phyloP scores from a whole-genome alignment of 1,140 invertebrate species.

The Glossosoma conforme region DNA sequence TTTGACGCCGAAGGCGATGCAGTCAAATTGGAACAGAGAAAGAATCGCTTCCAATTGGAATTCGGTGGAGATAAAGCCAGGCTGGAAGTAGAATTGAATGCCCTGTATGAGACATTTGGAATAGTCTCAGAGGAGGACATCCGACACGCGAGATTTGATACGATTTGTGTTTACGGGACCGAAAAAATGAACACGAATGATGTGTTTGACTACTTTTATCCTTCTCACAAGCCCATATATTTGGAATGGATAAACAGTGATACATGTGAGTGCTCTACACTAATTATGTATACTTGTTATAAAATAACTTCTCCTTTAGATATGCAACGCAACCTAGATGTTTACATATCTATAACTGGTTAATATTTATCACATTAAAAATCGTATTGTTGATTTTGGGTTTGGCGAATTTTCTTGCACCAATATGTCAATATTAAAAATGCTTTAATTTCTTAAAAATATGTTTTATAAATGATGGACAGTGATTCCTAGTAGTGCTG shows the following conservation, averaged over 20 bases:
- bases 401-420: no score
- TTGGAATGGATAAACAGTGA: slow-evolving; percentile 29
- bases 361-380: no score
- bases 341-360: no score
- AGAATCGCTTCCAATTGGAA: slow-evolving; percentile 18
- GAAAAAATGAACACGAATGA: slow-evolving; percentile 29
- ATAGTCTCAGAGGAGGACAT: slow-evolving; percentile 22
- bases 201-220: slow-evolving; percentile 30
- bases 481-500: no score
- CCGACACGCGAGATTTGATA: slow-evolving; percentile 26
- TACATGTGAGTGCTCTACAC: slow-evolving; percentile 22
- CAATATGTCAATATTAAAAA: no score
- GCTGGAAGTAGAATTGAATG: slow-evolving; percentile 20
- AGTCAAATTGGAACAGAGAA: slow-evolving; percentile 20
- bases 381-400: no score
- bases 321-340: no score
- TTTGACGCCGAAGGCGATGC: slow-evolving; percentile 24
- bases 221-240: slow-evolving; percentile 24
- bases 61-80: slow-evolving; percentile 4
- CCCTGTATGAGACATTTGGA: slow-evolving; percentile 19
- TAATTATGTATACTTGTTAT: background rate
- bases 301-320: no score
- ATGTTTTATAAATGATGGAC: no score
- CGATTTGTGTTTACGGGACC: slow-evolving; percentile 21
- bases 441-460: no score